Evolutionary conservation across 92 coral and sea anemone species (phyloP), one percentile per base, ranked within the genome.

Genomic region (Epizoanthus rinbou): DNA sequence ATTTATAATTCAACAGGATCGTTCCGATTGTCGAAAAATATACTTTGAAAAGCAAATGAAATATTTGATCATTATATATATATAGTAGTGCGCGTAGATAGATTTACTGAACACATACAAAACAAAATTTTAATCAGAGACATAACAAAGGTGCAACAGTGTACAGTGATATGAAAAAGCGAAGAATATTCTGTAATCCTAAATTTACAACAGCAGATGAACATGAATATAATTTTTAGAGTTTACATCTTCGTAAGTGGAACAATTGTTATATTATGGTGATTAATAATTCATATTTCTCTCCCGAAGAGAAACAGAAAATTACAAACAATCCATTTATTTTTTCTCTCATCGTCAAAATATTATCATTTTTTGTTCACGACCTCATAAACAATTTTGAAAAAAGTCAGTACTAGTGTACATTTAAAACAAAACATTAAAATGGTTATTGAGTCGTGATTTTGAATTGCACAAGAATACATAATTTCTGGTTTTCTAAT

Each of bases 271-370:
- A 54, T 74, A 53, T 57, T 25, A 28, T 8, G 2, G 41, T 74
- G 16, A 19, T 74, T 24, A 74, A 74, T 74, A 74, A 53, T 74
- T 54, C 53, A 74, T 69, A 63, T 63, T 63, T 47, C 11, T 47
- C 16, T 50, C 9, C 54, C 54, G 54, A 50, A 50, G 54, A 50
- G 54, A 50, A 50, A 50, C 54, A 50, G 54, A 50, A 50, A 15
- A 50, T 10, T 43, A 43, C 50, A 43, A 11, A 13, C 54, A 50
- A 50, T 50, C 54, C 54, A 9, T 50, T 50, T 11, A 10, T 50
- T 50, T 50, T 50, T 10, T 50, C 15, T 50, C 54, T 50, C 54
- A 50, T 50, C 54, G 7, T 50, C 54, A 9, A 10, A 50, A 50
- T 50, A 50, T 50, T 50, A 50, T 50, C 54, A 50, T 9, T 9